Percentiles rank a stretch among this genome's conserved stretches.
phyloP scores from a whole-genome alignment of 2,797 vertebrate species.

The Rhinoraja longicauda region DNA sequence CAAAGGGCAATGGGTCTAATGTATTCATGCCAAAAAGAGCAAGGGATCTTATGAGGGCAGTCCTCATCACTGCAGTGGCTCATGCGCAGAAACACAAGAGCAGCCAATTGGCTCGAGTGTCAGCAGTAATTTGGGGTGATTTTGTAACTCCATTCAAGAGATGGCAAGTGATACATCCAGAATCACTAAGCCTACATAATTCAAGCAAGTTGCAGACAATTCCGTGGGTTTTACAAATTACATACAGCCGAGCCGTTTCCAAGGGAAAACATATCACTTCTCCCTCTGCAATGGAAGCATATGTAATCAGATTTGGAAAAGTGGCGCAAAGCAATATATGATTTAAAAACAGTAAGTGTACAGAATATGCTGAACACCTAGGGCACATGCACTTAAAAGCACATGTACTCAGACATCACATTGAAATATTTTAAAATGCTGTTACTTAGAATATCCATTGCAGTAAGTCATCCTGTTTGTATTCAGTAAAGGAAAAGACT shows the following conservation, averaged over 20 bases:
- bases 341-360: slow-evolving; percentile 25
- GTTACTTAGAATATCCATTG: slow-evolving; percentile 17
- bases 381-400: slow-evolving; percentile 19
- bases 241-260: slow-evolving; percentile 2
- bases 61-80: background rate
- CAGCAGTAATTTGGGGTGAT: background rate
- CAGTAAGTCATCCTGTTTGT: background rate
- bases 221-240: background rate
- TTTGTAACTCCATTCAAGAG: background rate
- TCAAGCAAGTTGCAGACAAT: slow-evolving; percentile 24
- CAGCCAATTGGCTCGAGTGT: slow-evolving; percentile 11
- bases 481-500: background rate
- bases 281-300: background rate
- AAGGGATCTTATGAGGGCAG: background rate
- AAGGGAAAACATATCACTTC: background rate
- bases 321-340: background rate
- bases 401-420: slow-evolving; percentile 17
- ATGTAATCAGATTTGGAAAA: background rate
- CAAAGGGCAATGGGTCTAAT: background rate
- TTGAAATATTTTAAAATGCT: slow-evolving; percentile 17
- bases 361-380: background rate
- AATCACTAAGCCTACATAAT: background rate
- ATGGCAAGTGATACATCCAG: slow-evolving; percentile 14
- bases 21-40: background rate
- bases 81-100: background rate